Conservation (phyloP, 2,888 invertebrate species). For the Pristionchus fissidentatus region DNA sequence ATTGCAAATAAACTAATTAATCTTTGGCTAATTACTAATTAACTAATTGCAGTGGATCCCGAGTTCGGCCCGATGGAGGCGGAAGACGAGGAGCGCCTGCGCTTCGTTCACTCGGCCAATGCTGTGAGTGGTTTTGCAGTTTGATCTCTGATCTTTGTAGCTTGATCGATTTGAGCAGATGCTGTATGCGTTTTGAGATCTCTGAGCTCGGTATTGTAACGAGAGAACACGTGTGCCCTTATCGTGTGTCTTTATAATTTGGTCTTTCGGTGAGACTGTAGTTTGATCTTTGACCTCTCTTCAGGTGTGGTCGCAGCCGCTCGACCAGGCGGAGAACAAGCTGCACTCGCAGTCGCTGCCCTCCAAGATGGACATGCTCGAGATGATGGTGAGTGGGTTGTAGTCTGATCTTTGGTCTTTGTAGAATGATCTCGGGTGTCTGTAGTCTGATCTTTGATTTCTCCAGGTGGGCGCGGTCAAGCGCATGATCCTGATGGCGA, state of each 20-base stretch:
- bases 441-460: not conserved
- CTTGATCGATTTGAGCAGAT: no score
- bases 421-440: not conserved
- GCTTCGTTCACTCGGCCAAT: conserved; percentile 54
- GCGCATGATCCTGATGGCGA: conserved; percentile 81
- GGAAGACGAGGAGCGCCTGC: conserved; percentile 50
- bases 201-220: not conserved
- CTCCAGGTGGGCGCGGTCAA: conserved; percentile 86
- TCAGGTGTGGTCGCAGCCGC: conserved; percentile 23
- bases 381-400: conserved; percentile 79
- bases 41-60: conserved; percentile 23
- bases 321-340: not conserved
- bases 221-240: no score
- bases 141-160: conserved; percentile 15
- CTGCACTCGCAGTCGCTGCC: conserved; percentile 30
- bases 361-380: conserved; percentile 40
- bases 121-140: conserved; percentile 34
- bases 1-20: no score
- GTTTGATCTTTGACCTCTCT: conserved; percentile 23
- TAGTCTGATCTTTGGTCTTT: conserved; percentile 30
- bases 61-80: conserved; percentile 48
- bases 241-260: no score
- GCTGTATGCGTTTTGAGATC: no score
- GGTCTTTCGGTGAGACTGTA: no score
- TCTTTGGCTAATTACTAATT: not conserved